phyloP scores from a whole-genome alignment of 2,113 vertebrate species.

The Sus scrofa region T2T-Sscrofa CM000815.6:116616001-116616500 shows the following conservation, averaged over 20 bases:
- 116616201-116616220: background rate
- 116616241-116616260: constrained; percentile 44
- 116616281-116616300: constrained; percentile 87
- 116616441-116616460: constrained; percentile 98
- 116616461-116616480: constrained; percentile 67
- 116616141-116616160: constrained; percentile 48
- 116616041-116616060: background rate
- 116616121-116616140: constrained; percentile 49
- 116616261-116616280: constrained; percentile 57
- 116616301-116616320: constrained; percentile 93
- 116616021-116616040: too few species aligned
- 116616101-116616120: constrained; percentile 45
- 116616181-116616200: background rate
- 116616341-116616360: constrained; percentile 99
- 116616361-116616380: constrained; percentile 98
- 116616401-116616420: constrained; percentile 99
- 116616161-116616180: background rate
- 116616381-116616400: constrained; percentile 96
- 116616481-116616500: too few species aligned
- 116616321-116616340: constrained; percentile 99
- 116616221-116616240: constrained; percentile 32
- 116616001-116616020: too few species aligned
- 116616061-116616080: constrained; percentile 54
- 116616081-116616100: constrained; percentile 46
- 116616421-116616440: constrained; percentile 97